Evolutionary conservation across 1,140 invertebrate species (phyloP).

Genomic region (Lasioglossum baleicum): DNA sequence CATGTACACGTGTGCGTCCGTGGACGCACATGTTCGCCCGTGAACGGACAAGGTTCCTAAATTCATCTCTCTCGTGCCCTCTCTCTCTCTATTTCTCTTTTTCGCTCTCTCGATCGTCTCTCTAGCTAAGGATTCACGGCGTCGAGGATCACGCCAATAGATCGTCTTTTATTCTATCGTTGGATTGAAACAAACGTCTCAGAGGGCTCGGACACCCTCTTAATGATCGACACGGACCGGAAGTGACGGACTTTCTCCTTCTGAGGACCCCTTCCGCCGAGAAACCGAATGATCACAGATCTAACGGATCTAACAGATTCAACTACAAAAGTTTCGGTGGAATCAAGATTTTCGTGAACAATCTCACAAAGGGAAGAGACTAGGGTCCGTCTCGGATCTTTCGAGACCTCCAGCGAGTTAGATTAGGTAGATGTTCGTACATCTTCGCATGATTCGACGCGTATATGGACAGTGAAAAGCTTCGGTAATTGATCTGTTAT

Average conservation of each 20-base stretch:
- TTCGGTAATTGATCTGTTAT: no score
- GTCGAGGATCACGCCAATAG: constrained; percentile 3
- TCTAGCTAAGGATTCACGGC: constrained; percentile 4
- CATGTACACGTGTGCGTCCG: constrained; percentile 58
- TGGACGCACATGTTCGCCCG: constrained; percentile 24
- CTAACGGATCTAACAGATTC: no score
- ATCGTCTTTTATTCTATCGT: constrained; percentile 1
- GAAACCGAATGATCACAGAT: no score
- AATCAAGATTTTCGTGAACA: no score
- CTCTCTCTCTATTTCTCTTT: not conserved
- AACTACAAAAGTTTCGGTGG: no score
- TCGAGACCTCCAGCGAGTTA: no score
- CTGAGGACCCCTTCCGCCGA: no score
- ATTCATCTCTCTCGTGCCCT: not conserved
- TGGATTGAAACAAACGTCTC: constrained; percentile 14
- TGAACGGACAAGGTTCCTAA: not conserved
- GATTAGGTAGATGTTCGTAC: no score
- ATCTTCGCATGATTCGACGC: no score
- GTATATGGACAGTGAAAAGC: no score
- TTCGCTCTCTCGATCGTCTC: not conserved
- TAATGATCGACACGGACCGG: not conserved
- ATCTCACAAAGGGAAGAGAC: no score
- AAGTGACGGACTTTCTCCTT: not conserved
- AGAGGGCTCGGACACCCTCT: not conserved
- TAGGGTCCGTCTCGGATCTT: no score